Conservation (phyloP, 30 jellyfish, hydroid and myxozoan genomes). For the Aurelia sp. region DNA sequence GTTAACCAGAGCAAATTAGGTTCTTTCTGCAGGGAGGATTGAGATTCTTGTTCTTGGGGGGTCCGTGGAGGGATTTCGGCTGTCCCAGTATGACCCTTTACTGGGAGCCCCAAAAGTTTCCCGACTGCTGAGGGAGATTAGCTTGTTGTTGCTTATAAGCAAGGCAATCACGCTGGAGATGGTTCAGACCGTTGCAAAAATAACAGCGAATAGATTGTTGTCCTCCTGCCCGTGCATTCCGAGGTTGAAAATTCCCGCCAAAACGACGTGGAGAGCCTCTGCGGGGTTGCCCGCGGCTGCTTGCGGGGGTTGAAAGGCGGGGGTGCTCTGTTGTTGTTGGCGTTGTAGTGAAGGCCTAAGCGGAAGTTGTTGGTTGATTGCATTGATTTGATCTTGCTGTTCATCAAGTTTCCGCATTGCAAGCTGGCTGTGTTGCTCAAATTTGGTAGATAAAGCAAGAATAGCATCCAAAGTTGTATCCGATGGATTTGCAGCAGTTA, state of each 20-base stretch:
- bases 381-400: slow-evolving; percentile 35
- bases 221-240: slow-evolving; percentile 26
- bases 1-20: background rate
- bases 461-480: background rate
- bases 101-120: slow-evolving; percentile 39
- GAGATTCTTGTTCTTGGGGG: background rate
- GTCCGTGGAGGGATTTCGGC: too few species aligned
- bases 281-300: slow-evolving; percentile 4
- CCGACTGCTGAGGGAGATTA: slow-evolving; percentile 11
- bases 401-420: slow-evolving; percentile 2
- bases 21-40: background rate
- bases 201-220: slow-evolving; percentile 6
- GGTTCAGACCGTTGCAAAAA: slow-evolving; percentile 23
- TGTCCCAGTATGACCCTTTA: slow-evolving; percentile 11
- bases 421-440: slow-evolving; percentile 10
- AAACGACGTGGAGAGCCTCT: background rate
- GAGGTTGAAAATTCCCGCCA: slow-evolving; percentile 4
- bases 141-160: slow-evolving; percentile 31
- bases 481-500: slow-evolving; percentile 3
- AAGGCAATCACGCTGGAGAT: slow-evolving; percentile 16
- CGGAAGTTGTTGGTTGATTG: slow-evolving; percentile 3
- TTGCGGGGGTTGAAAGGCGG: slow-evolving; percentile 4
- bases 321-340: slow-evolving; percentile 9
- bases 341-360: background rate
- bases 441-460: slow-evolving; percentile 1